Percentiles rank a stretch among this genome's conserved stretches.
These are phyloP conservation scores for Lepus europaeus DNA, from an alignment of 2,113 vertebrate genomes.

Conservation along the genomic window DNA sequence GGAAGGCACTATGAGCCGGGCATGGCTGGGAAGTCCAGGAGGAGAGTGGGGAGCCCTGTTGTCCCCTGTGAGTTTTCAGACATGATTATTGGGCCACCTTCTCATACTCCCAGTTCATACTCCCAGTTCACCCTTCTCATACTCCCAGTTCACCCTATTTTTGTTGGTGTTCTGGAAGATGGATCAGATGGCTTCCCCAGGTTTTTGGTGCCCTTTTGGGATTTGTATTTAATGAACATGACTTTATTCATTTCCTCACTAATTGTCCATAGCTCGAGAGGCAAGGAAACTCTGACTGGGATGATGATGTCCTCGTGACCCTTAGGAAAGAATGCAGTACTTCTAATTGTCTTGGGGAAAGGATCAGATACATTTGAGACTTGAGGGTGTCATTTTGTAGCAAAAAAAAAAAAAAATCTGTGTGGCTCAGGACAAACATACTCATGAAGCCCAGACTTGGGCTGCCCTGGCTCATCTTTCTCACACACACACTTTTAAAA, in stretches of 20 bases:
- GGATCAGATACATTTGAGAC: neutral
- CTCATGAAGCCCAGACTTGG: slow-evolving; percentile 44
- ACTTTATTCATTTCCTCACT: slow-evolving; percentile 63
- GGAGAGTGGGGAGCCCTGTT: neutral
- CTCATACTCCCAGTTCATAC: neutral
- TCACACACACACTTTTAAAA: neutral
- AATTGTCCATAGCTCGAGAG: slow-evolving; percentile 65
- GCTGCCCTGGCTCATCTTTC: neutral
- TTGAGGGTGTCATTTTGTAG: slow-evolving; percentile 56
- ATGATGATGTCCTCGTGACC: neutral
- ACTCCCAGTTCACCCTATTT: neutral
- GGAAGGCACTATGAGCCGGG: neutral
- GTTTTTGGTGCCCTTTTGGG: neutral
- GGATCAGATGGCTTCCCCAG: slow-evolving; percentile 52
- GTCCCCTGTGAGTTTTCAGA: neutral
- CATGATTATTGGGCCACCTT: neutral
- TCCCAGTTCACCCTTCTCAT: neutral
- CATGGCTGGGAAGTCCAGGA: neutral
- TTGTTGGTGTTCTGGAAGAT: slow-evolving; percentile 41
- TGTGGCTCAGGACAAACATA: neutral
- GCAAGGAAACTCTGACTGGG: slow-evolving; percentile 45
- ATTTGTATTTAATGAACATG: slow-evolving; percentile 52
- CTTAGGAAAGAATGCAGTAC: neutral
- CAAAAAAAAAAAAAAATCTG: slow-evolving; percentile 1
- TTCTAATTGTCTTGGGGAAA: neutral